Evolutionary conservation across 2,888 invertebrate genomes (phyloP).

Genomic region (Heliothis peltigera): DNA sequence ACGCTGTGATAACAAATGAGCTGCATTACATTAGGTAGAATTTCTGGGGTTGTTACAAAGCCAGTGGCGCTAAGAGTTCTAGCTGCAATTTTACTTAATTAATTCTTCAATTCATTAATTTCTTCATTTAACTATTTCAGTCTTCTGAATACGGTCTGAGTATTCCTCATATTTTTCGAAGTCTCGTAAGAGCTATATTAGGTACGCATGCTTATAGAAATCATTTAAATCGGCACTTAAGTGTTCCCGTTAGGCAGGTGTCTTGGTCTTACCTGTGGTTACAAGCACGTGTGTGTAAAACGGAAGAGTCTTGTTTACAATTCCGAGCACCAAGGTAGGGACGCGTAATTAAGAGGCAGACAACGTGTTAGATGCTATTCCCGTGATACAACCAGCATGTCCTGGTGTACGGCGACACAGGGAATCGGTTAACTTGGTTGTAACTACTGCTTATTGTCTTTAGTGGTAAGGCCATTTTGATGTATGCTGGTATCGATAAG

Average conservation of each 20-base stretch:
- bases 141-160: no score
- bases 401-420: background rate
- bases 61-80: background rate
- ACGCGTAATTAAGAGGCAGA: conserved; percentile 27
- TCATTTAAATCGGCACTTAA: background rate
- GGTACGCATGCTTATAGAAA: background rate
- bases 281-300: conserved; percentile 14
- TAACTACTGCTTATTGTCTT: background rate
- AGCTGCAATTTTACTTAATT: background rate
- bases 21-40: conserved; percentile 18
- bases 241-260: background rate
- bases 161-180: no score
- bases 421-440: background rate
- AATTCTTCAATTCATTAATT: background rate
- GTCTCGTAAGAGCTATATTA: no score
- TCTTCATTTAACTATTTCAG: no score
- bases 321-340: conserved; percentile 8
- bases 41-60: conserved; percentile 18
- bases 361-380: conserved; percentile 15
- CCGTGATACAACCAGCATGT: conserved; percentile 1
- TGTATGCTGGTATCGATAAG: no score
- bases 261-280: background rate
- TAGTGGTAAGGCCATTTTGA: no score
- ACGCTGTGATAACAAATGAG: conserved; percentile 28
- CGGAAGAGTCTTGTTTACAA: conserved; percentile 22